Percentiles rank a stretch among this genome's conserved stretches.
These are phyloP conservation scores for Oreochromis niloticus DNA, from an alignment of 2,113 vertebrate genomes.

Conservation along the genomic window DNA sequence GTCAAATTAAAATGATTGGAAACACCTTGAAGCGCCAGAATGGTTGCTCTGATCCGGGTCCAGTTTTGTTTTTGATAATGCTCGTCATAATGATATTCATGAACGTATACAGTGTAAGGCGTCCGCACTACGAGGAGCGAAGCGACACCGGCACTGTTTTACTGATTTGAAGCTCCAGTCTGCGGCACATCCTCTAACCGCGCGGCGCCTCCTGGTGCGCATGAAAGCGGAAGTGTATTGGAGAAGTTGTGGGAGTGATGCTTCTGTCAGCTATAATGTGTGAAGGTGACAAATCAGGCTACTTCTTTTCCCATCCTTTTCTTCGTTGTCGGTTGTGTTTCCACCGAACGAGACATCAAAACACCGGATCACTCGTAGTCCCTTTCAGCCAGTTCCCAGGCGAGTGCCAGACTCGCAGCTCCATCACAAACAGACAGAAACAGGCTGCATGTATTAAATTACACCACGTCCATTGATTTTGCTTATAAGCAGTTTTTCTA, in stretches of 20 bases:
- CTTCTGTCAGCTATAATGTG: slow-evolving; percentile 20
- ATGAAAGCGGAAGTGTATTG: slow-evolving; percentile 52
- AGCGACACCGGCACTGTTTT: not conserved
- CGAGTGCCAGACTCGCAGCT: slow-evolving; percentile 20
- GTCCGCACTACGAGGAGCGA: not conserved
- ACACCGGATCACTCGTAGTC: slow-evolving; percentile 28
- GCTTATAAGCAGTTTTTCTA: not conserved
- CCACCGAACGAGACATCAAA: slow-evolving; percentile 52
- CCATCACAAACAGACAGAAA: not conserved
- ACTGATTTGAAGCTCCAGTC: slow-evolving; percentile 7
- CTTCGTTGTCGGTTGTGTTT: slow-evolving; percentile 39
- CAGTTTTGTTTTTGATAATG: not conserved
- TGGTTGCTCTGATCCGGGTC: not conserved
- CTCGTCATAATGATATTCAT: not conserved
- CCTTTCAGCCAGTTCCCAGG: not conserved
- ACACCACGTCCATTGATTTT: not conserved
- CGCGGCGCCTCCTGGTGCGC: slow-evolving; percentile 35
- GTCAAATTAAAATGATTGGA: not conserved
- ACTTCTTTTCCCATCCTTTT: not conserved
- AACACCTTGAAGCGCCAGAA: not conserved
- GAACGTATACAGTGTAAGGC: not conserved
- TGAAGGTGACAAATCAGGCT: slow-evolving; percentile 48
- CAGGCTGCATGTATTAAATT: not conserved
- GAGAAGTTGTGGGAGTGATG: slow-evolving; percentile 9
- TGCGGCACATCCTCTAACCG: slow-evolving; percentile 47